These are phyloP conservation scores for Pseudopodoces humilis DNA, from an alignment of 2,113 vertebrate species.

Conservation along the genomic window DNA sequence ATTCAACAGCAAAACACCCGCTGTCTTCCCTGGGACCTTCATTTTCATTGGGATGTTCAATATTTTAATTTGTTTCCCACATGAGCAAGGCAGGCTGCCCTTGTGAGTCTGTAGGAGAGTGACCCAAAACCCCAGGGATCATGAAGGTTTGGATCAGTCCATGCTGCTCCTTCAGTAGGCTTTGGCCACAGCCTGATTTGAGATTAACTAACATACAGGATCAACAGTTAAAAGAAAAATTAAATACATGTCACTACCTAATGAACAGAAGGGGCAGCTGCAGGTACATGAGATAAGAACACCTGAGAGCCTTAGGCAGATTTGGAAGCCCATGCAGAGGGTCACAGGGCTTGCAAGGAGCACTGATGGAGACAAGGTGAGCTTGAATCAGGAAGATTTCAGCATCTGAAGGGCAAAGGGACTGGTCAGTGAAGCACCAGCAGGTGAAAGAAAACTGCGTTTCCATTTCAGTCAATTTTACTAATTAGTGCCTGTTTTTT, in stretches of 20 bases:
- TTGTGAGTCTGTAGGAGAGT: neutral
- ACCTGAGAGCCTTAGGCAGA: neutral
- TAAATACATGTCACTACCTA: neutral
- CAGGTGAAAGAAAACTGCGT: neutral
- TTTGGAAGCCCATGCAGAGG: neutral
- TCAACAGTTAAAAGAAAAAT: neutral
- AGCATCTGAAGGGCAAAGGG: neutral
- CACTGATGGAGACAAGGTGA: neutral
- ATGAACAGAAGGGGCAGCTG: neutral
- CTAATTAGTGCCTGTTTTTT: neutral
- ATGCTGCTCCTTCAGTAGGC: neutral
- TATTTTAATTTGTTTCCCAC: neutral
- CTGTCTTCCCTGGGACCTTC: neutral
- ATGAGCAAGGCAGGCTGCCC: neutral
- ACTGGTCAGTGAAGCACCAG: neutral
- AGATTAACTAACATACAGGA: neutral
- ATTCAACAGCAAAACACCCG: neutral
- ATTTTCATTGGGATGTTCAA: neutral
- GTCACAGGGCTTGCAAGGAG: neutral
- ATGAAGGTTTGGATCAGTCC: neutral
- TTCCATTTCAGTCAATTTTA: neutral
- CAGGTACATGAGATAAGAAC: neutral
- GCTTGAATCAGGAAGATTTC: neutral
- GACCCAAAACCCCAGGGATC: neutral
- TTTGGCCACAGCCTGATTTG: neutral